Base-by-base conservation (phyloP, 2,797 vertebrate species). In the Diceros bicornis region DNA sequence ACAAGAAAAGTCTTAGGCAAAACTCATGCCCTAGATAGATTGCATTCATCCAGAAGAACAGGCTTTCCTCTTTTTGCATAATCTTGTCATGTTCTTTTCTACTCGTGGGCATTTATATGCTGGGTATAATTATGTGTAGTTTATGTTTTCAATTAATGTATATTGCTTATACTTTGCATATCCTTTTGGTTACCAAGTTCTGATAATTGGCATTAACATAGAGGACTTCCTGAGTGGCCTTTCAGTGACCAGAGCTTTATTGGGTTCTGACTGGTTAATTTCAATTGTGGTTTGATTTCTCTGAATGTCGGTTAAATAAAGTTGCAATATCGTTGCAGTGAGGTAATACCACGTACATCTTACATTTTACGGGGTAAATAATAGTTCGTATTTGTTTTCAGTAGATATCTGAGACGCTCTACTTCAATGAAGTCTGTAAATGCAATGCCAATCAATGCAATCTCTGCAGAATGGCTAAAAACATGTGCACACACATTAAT, bases 21-120 rank as follows among this genome's bases (percentile, higher is more conserved):
- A 91, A 37, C 16, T 34, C n/a, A 71, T n/a, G 57, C 0, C 4
- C 44, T 62, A 32, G 13, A 1, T 44, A 34, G 23, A 90, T 5
- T 87, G 2, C 32, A n/a, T 62, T 83, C 44, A 25, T 86, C 27
- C 21, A 47, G 75, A 86, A 87, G 23, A 94, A 89, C 7, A 52
- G 13, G 1, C 13, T 85, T 59, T 95, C 89, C 6, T 89, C 8
- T 84, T 74, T 95, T 89, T 69, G 41, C 10, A 20, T 74, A n/a
- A 20, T 94, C 52, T 93, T 52, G 52, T 64, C 17, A 69, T 82
- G 94, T 87, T 89, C 7, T 79, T 87, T 96, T 27, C 27, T 79
- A 59, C 18, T 79, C 29, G 77, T 4, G 34, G 10, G 2, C 6
- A 78, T 62, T 66, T 71, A 6, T 74, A 72, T 79, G 16, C 18